Evolutionary conservation across 2,113 vertebrate genomes (phyloP), one percentile per base, ranked within the genome.

Genomic region (Penelope pileata): DNA sequence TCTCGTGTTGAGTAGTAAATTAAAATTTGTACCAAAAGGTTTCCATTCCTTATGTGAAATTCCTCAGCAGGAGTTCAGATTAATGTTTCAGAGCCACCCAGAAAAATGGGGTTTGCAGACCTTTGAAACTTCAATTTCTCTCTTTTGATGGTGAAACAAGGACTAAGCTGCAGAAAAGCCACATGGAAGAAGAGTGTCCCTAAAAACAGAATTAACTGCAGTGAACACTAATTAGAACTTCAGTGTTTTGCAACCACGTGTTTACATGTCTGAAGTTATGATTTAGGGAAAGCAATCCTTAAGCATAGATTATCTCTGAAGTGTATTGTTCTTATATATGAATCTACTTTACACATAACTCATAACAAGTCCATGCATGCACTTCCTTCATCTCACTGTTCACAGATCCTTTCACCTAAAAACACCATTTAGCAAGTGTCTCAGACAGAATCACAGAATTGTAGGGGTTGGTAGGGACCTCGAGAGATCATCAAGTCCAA

Each of bases 81-180:
- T 40, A 86, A 23, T 50, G 76, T 38, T 83, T 76, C 93, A 88
- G 69, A 86, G 60, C 54, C 88, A 60, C 67, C 67, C 45, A 30
- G 67, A 83, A 85, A 96, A 96, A 95, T 83, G 69, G 79, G 51
- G 47, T 88, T 84, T 82, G 60, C 56, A 83, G 64, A 91, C 75
- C 91, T 93, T 81, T 80, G 18, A 36, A 32, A 27, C 67, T 81
- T 24, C 85, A 76, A 34, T 91, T 90, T 81, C 93, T 93, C 64
- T 18, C 60, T 67, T 43, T 74, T 56, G 87, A 23, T 16, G 88
- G 59, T 56, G 86, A 68, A 95, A 64, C 67, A 47, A 73, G 82
- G 63, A 29, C 40, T 60, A 18, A 68, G 48, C 63, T 67, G 60
- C 12, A 54, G 84, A 38, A 90, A 51, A 64, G 40, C 51, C 83